phyloP scores from a whole-genome alignment of 2,113 vertebrate species.

The Garra rufa region DNA sequence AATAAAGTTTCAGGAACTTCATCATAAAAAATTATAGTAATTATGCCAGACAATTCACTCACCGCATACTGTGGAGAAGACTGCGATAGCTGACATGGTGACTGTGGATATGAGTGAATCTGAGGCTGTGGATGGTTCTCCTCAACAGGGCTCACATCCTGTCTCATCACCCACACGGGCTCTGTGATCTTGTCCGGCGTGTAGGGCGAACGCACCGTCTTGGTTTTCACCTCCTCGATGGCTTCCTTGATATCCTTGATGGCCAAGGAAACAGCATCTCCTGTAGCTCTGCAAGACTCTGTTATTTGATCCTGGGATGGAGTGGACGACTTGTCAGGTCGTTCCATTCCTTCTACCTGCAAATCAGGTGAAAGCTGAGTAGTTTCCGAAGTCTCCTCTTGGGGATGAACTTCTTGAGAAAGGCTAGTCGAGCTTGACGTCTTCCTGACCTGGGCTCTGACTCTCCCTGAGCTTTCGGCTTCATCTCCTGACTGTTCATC shows the following conservation, averaged over 20 bases:
- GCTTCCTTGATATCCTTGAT: slow-evolving; percentile 97
- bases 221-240: slow-evolving; percentile 96
- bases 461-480: slow-evolving; percentile 75
- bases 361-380: slow-evolving; percentile 29
- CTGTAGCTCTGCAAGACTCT: slow-evolving; percentile 74
- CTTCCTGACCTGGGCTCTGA: slow-evolving; percentile 79
- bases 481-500: slow-evolving; percentile 92
- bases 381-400: slow-evolving; percentile 80
- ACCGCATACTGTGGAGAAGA: slow-evolving; percentile 44
- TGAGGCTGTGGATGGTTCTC: slow-evolving; percentile 79
- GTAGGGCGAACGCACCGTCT: slow-evolving; percentile 91
- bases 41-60: background rate
- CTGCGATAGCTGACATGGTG: slow-evolving; percentile 58
- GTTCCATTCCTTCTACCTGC: slow-evolving; percentile 43
- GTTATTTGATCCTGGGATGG: background rate
- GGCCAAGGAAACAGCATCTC: slow-evolving; percentile 92
- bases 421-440: slow-evolving; percentile 84
- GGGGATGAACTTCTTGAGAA: slow-evolving; percentile 64
- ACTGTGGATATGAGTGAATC: slow-evolving; percentile 30
- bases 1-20: background rate
- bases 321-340: slow-evolving; percentile 55
- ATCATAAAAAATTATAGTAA: background rate
- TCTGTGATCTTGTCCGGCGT: slow-evolving; percentile 91
- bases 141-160: slow-evolving; percentile 88
- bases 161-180: slow-evolving; percentile 97